Evolutionary conservation across 2,797 vertebrate genomes (phyloP).

Genomic region (Clarias laeviceps): DNA sequence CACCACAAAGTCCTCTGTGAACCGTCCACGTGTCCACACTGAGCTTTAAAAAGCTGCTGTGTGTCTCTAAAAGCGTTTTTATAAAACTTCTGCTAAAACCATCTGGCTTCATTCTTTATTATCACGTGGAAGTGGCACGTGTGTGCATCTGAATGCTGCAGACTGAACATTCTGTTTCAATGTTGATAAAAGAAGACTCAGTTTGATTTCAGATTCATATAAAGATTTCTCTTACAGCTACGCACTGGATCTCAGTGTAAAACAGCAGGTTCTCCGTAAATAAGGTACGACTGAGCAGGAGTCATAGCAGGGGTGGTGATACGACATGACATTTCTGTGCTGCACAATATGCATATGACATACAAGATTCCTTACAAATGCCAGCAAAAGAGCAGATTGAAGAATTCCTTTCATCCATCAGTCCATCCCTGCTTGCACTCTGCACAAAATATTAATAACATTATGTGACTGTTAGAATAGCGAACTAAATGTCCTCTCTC

Average conservation of each 20-base stretch:
- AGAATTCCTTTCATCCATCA: background rate
- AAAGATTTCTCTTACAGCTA: background rate
- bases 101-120: background rate
- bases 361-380: background rate
- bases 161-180: background rate
- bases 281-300: background rate
- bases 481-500: no score
- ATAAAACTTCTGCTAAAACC: background rate
- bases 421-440: no score
- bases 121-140: background rate
- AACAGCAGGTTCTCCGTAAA: background rate
- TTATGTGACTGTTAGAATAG: no score
- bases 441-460: no score
- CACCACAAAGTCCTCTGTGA: slow-evolving; percentile 36
- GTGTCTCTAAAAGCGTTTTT: background rate
- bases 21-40: slow-evolving; percentile 47
- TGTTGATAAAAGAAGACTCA: no score
- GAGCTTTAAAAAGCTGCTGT: slow-evolving; percentile 31
- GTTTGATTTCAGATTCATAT: background rate
- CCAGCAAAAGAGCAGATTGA: background rate
- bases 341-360: background rate
- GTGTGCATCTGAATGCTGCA: background rate
- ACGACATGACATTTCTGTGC: background rate
- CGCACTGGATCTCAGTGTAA: background rate
- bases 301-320: background rate